Evolutionary conservation across 2,888 invertebrate species (phyloP).

Genomic region (Macroteleia sp.): DNA sequence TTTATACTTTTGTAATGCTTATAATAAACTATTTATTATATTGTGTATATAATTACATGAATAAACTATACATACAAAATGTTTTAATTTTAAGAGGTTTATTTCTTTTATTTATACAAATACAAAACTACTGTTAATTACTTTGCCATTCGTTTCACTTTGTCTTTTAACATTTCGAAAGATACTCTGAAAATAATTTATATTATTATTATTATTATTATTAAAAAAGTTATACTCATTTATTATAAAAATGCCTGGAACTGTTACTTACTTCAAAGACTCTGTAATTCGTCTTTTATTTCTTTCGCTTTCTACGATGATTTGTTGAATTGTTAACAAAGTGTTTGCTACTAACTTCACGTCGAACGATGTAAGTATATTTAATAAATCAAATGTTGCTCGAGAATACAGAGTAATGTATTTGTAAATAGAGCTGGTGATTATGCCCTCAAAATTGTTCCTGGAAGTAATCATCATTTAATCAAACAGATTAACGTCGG

Average conservation of each 20-base stretch:
- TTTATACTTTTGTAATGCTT: slow-evolving; percentile 47
- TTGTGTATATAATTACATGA: too few relatives aligned
- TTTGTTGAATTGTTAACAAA: slow-evolving; percentile 70
- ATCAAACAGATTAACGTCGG: too few relatives aligned
- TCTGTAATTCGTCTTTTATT: slow-evolving; percentile 71
- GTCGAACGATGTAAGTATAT: slow-evolving; percentile 66
- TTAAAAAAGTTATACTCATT: too few relatives aligned
- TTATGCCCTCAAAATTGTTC: slow-evolving; percentile 55
- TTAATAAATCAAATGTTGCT: slow-evolving; percentile 74
- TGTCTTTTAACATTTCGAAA: slow-evolving; percentile 14
- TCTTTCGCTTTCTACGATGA: slow-evolving; percentile 72
- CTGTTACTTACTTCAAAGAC: slow-evolving; percentile 76
- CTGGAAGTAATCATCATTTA: slow-evolving; percentile 61
- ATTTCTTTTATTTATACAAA: too few relatives aligned
- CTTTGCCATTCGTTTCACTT: background rate
- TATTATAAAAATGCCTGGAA: too few relatives aligned
- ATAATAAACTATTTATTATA: slow-evolving; percentile 43
- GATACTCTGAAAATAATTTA: slow-evolving; percentile 29
- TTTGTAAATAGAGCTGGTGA: slow-evolving; percentile 64
- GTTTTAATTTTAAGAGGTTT: too few relatives aligned
- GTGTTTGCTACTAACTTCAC: slow-evolving; percentile 67
- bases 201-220: background rate
- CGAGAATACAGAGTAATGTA: slow-evolving; percentile 70
- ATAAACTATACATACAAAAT: too few relatives aligned
- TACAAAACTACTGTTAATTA: too few relatives aligned